These are phyloP conservation scores for Muntiacus muntjak DNA, from an alignment of 2,113 vertebrate species.

Conservation along the genomic window DNA sequence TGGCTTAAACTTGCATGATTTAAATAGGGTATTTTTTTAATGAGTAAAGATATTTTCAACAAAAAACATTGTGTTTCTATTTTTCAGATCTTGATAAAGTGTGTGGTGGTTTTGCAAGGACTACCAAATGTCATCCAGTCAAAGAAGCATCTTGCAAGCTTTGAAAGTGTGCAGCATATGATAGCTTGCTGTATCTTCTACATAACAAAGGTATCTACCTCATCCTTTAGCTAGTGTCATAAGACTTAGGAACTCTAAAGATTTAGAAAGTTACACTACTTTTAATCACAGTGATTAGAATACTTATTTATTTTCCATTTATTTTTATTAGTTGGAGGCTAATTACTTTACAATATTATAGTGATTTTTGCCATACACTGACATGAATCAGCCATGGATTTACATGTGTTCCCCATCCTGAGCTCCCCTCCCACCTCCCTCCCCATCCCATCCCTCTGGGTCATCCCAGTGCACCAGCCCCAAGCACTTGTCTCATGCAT, in stretches of 20 bases:
- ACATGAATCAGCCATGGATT: background rate
- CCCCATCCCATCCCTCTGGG: background rate
- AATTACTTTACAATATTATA: background rate
- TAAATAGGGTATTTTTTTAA: background rate
- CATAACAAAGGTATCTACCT: constrained; percentile 86
- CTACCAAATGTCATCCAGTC: constrained; percentile 80
- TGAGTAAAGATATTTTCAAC: constrained; percentile 14
- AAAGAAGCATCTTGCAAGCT: constrained; percentile 76
- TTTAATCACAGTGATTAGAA: background rate
- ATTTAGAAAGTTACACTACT: background rate
- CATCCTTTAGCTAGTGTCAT: background rate
- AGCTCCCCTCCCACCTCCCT: background rate
- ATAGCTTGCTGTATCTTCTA: constrained; percentile 91
- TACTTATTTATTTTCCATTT: background rate
- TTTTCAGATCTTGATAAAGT: constrained; percentile 92
- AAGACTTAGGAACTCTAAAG: background rate
- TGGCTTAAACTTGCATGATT: background rate
- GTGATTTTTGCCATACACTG: background rate
- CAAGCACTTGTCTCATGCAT: background rate
- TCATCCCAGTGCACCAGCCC: background rate
- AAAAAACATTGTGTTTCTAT: constrained; percentile 23
- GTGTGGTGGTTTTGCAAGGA: constrained; percentile 88
- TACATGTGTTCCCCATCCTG: background rate
- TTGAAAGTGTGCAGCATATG: constrained; percentile 90
- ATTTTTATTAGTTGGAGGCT: background rate